These are phyloP conservation scores for Gila robusta DNA, from an alignment of 2,797 vertebrate species.

Conservation along the genomic window DNA sequence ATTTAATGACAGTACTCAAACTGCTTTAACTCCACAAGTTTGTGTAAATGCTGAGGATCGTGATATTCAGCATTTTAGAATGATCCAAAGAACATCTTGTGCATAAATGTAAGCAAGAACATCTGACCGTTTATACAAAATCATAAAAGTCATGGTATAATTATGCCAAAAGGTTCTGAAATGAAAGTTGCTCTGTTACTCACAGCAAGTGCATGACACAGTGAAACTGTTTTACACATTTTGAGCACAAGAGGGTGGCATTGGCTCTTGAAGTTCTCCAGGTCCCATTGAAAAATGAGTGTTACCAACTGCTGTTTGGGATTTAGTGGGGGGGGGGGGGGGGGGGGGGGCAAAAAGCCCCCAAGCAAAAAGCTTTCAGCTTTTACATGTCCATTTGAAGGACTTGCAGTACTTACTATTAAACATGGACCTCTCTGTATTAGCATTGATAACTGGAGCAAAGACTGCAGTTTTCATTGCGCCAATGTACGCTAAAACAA, in stretches of 20 bases:
- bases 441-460: not conserved
- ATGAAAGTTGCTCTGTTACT: not conserved
- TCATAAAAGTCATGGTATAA: not conserved
- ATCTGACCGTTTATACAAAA: not conserved
- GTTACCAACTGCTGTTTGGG: constrained; percentile 50
- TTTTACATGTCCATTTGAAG: not conserved
- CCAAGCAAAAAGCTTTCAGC: no score
- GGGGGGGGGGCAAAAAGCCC: not conserved
- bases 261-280: constrained; percentile 70
- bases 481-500: not conserved
- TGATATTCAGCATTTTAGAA: no score
- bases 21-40: not conserved
- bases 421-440: not conserved
- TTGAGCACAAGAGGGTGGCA: constrained; percentile 77
- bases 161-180: not conserved
- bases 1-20: not conserved
- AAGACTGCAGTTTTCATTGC: not conserved
- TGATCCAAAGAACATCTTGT: not conserved
- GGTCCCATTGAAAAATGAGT: constrained; percentile 34
- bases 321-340: not conserved
- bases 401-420: not conserved
- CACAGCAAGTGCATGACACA: not conserved
- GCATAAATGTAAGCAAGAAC: not conserved
- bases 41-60: not conserved
- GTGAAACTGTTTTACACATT: not conserved